Percentiles rank a stretch among this genome's conserved stretches.
Conservation (phyloP, 2,113 vertebrate species). For the Rana temporaria region DNA sequence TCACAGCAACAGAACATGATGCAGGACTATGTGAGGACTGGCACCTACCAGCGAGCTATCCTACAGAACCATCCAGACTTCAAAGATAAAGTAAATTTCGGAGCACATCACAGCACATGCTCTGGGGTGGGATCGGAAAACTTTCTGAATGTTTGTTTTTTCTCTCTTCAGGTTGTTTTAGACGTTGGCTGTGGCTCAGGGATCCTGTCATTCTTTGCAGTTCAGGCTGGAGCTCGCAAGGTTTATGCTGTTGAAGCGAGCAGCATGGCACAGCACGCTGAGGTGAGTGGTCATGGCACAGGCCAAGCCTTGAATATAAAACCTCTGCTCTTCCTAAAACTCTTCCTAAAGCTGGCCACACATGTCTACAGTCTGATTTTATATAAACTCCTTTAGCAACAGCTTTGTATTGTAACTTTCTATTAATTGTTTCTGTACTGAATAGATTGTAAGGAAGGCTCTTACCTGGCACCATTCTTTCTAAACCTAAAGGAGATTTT, state of each 20-base stretch:
- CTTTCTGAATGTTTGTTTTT: no score
- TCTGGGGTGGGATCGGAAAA: neutral
- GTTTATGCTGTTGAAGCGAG: conserved; percentile 96
- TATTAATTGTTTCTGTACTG: no score
- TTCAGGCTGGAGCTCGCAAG: conserved; percentile 92
- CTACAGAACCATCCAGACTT: conserved; percentile 96
- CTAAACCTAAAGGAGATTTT: no score
- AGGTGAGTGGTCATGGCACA: conserved; percentile 71
- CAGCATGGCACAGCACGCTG: conserved; percentile 95
- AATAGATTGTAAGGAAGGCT: no score
- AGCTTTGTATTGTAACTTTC: no score
- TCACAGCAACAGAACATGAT: conserved; percentile 99
- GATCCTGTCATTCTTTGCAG: conserved; percentile 94
- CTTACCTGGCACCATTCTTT: neutral
- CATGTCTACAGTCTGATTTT: no score
- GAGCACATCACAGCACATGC: no score
- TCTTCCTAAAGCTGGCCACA: no score
- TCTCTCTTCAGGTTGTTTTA: conserved; percentile 81
- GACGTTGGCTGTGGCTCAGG: conserved; percentile 96
- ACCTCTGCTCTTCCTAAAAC: no score
- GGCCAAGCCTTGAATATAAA: neutral
- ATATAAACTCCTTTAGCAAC: no score
- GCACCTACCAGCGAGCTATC: conserved; percentile 95
- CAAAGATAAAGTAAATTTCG: conserved; percentile 88
- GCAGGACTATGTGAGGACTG: conserved; percentile 97